phyloP scores from a whole-genome alignment of 2,888 invertebrate genomes.

The Lasioglossum marginatum region DNA sequence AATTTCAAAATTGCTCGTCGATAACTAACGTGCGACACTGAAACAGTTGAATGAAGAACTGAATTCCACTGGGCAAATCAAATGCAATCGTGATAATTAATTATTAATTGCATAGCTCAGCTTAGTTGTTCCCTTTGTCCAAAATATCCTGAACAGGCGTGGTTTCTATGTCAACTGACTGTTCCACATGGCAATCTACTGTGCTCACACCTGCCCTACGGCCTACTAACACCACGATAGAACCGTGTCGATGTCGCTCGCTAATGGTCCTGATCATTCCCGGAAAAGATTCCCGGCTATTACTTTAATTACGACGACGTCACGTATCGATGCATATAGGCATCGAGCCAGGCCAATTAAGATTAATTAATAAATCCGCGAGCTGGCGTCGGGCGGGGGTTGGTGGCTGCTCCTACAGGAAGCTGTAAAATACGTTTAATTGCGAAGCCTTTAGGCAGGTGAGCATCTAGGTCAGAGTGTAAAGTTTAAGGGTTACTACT shows the following conservation, averaged over 20 bases:
- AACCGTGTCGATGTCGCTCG: background rate
- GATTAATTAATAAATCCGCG: conserved; percentile 25
- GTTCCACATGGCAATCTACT: background rate
- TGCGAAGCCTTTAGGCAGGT: conserved; percentile 56
- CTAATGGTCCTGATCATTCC: background rate
- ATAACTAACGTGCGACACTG: background rate
- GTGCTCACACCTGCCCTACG: background rate
- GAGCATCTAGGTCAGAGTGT: conserved; percentile 73
- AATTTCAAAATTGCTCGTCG: background rate
- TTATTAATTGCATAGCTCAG: background rate
- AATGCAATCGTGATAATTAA: background rate
- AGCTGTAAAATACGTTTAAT: conserved; percentile 63
- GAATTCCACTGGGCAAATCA: background rate
- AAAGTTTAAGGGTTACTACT: conserved; percentile 76
- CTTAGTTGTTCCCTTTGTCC: background rate
- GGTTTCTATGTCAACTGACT: background rate
- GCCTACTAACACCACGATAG: background rate
- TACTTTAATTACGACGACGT: background rate
- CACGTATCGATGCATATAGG: background rate
- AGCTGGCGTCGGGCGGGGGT: background rate
- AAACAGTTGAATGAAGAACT: background rate
- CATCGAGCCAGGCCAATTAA: background rate
- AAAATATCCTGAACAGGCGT: background rate
- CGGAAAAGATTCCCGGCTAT: background rate
- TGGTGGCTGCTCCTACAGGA: conserved; percentile 14